Percentiles rank a stretch among this genome's conserved stretches.
These are phyloP conservation scores for Andrena hattorfiana DNA, from an alignment of 2,888 invertebrate genomes.

Conservation along the genomic window DNA sequence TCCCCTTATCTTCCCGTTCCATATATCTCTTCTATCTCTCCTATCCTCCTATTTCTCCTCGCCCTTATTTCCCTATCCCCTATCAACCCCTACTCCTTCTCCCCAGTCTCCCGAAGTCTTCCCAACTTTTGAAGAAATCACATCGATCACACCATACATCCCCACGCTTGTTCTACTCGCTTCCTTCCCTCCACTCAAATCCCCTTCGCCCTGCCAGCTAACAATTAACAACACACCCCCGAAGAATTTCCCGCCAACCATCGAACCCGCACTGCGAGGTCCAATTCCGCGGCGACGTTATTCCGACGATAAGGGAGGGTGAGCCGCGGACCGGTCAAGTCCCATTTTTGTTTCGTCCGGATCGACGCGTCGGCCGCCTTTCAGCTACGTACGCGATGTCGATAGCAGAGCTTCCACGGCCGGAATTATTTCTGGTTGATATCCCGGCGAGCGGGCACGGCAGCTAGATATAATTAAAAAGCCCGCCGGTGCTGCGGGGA, in stretches of 20 bases:
- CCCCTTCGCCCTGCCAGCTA: neutral
- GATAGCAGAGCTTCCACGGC: conserved; percentile 66
- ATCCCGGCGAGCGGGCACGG: conserved; percentile 53
- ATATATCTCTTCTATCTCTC: neutral
- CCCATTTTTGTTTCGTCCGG: conserved; percentile 56
- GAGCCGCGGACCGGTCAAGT: conserved; percentile 34
- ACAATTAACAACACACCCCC: too few relatives aligned
- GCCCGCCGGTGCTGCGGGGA: conserved; percentile 49
- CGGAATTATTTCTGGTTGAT: conserved; percentile 75
- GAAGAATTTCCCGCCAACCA: too few relatives aligned
- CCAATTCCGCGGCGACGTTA: conserved; percentile 10
- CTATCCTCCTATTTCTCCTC: neutral
- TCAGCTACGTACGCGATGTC: conserved; percentile 60
- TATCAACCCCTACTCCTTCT: too few relatives aligned
- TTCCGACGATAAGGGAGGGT: conserved; percentile 8
- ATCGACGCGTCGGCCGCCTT: conserved; percentile 37
- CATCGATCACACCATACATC: too few relatives aligned
- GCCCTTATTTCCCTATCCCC: neutral
- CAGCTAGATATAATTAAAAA: conserved; percentile 74
- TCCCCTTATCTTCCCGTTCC: neutral
- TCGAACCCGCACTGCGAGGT: too few relatives aligned
- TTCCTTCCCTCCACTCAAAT: neutral
- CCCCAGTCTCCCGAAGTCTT: too few relatives aligned
- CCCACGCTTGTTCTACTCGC: too few relatives aligned
- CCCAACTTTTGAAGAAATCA: too few relatives aligned